Evolutionary conservation across 2,113 vertebrate genomes (phyloP).

Genomic region (Narcine bancroftii): DNA sequence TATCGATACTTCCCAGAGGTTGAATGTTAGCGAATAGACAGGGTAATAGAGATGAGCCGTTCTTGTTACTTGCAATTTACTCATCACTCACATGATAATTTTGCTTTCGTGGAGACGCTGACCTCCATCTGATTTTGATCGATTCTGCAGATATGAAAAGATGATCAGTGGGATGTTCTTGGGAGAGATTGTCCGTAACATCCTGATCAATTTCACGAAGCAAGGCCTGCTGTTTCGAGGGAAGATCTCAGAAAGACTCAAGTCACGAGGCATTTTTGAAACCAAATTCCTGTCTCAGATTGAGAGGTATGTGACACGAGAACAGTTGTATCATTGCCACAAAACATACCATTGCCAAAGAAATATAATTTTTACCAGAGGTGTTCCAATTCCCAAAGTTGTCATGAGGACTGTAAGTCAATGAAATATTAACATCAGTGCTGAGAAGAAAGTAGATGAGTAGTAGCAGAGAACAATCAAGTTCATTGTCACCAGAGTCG

Average conservation of each 20-base stretch:
- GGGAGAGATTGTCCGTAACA: conserved; percentile 86
- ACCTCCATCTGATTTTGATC: background rate
- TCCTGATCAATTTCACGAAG: conserved; percentile 81
- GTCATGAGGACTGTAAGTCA: background rate
- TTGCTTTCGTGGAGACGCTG: background rate
- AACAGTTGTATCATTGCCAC: background rate
- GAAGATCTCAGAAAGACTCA: conserved; percentile 82
- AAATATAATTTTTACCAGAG: background rate
- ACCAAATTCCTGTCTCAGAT: conserved; percentile 96
- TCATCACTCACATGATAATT: background rate
- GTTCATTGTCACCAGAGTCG: too few species aligned
- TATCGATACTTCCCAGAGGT: too few species aligned
- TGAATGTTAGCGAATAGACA: too few species aligned
- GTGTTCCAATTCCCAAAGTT: background rate
- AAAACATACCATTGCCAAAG: background rate
- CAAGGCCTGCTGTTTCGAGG: conserved; percentile 85
- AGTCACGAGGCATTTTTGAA: conserved; percentile 86
- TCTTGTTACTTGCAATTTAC: background rate
- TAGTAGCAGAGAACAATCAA: too few species aligned
- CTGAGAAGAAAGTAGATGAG: background rate
- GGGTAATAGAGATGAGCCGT: background rate
- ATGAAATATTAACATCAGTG: background rate
- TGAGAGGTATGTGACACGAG: conserved; percentile 65
- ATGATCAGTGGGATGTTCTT: conserved; percentile 98
- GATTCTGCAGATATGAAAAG: conserved; percentile 77